A percentile compares a stretch with the other conserved stretches of the same genome.
These are phyloP conservation scores for Platycheirus albimanus DNA, from an alignment of 2,888 invertebrate genomes.

Conservation along the genomic window DNA sequence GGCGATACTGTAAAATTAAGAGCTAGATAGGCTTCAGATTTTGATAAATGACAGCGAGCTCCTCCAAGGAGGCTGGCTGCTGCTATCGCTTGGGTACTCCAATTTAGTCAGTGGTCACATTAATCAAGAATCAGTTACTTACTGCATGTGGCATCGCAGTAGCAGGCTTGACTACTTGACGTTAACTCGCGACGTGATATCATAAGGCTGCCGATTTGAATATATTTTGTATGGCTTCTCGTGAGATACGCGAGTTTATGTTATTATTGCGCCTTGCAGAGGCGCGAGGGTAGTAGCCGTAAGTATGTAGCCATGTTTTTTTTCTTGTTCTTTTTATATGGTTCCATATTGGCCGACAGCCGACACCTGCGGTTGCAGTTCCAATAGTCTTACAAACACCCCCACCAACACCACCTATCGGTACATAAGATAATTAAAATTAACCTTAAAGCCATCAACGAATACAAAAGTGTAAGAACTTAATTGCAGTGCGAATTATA, in stretches of 20 bases:
- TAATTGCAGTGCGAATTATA: conserved; percentile 72
- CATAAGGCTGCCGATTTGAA: conserved; percentile 62
- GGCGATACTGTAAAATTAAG: conserved; percentile 72
- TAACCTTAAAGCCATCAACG: conserved; percentile 38
- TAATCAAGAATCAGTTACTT: conserved; percentile 71
- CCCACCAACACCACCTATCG: neutral
- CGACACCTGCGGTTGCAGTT: conserved; percentile 49
- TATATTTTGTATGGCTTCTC: conserved; percentile 67
- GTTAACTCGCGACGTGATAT: conserved; percentile 66
- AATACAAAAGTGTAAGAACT: conserved; percentile 61
- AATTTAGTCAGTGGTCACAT: conserved; percentile 71
- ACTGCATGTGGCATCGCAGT: conserved; percentile 61
- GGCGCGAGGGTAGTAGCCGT: conserved; percentile 45
- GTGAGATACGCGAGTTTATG: conserved; percentile 46
- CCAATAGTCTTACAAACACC: conserved; percentile 19
- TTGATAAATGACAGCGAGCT: conserved; percentile 71
- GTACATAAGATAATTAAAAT: conserved; percentile 62
- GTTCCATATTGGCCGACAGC: too few species aligned
- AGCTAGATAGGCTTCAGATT: conserved; percentile 59
- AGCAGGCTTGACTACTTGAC: conserved; percentile 61
- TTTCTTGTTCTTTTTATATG: conserved; percentile 5
- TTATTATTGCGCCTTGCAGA: neutral
- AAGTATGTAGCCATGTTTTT: neutral
- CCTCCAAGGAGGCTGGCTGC: conserved; percentile 63
- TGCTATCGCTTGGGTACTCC: conserved; percentile 66